A percentile compares a stretch with the other conserved stretches of the same genome.
phyloP scores from a whole-genome alignment of 2,888 invertebrate genomes.

The Eulithis prunata region DNA sequence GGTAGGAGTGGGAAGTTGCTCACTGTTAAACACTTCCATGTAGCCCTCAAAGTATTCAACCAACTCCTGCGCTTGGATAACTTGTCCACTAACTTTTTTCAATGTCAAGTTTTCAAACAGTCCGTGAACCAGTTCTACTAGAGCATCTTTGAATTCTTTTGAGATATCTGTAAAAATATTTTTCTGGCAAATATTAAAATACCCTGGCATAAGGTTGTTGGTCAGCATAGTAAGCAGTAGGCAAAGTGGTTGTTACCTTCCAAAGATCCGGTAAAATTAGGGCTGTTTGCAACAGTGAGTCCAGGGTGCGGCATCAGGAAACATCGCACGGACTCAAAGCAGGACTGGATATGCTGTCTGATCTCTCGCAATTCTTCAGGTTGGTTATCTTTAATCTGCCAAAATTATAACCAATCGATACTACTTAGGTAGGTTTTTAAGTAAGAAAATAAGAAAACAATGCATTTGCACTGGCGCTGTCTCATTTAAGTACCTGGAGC shows the following conservation, averaged over 20 bases:
- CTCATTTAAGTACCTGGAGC: conserved; percentile 49
- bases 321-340: conserved; percentile 94
- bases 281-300: conserved; percentile 93
- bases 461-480: neutral
- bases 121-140: conserved; percentile 70
- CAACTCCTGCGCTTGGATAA: conserved; percentile 85
- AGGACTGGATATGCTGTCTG: conserved; percentile 90
- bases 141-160: conserved; percentile 90
- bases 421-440: neutral
- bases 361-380: conserved; percentile 90
- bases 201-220: neutral
- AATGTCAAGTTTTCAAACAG: conserved; percentile 87
- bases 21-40: conserved; percentile 95
- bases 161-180: conserved; percentile 30
- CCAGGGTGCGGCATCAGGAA: conserved; percentile 98
- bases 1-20: conserved; percentile 96
- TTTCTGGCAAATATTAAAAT: neutral
- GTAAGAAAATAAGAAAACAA: neutral
- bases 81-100: conserved; percentile 95
- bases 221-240: too few relatives aligned
- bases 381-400: conserved; percentile 22
- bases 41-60: conserved; percentile 97
- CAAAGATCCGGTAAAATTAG: conserved; percentile 84
- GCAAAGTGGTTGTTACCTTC: conserved; percentile 23
- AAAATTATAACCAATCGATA: neutral